These are phyloP conservation scores for Dinocampus coccinellae DNA, from an alignment of 2,888 invertebrate species.

Conservation along the genomic window DNA sequence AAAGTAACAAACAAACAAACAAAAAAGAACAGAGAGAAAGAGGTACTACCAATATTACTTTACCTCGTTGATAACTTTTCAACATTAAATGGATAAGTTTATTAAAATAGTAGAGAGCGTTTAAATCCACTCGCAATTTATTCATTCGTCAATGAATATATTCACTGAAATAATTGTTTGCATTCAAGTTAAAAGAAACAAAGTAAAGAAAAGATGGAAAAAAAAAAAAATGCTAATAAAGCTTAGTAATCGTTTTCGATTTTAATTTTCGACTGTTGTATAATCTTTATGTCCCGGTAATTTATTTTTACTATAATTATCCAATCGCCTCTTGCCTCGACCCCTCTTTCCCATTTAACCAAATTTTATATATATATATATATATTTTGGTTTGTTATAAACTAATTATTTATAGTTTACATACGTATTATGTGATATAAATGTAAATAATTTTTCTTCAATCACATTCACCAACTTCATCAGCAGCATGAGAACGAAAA, in stretches of 20 bases:
- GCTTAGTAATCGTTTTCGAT: neutral
- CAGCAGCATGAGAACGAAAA: conserved; percentile 16
- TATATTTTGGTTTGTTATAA: conserved; percentile 34
- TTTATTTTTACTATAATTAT: neutral
- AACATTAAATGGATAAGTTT: neutral
- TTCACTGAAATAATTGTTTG: neutral
- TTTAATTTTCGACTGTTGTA: neutral
- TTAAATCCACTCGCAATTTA: neutral
- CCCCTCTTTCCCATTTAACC: neutral
- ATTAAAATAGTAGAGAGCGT: neutral
- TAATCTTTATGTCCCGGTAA: neutral
- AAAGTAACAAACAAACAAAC: neutral
- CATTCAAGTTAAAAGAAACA: neutral
- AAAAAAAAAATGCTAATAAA: neutral
- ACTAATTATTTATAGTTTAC: conserved; percentile 51
- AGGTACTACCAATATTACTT: neutral
- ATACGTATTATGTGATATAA: conserved; percentile 49
- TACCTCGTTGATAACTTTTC: neutral
- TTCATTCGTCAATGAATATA: neutral
- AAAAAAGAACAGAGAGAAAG: conserved; percentile 1
- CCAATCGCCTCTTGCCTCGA: neutral
- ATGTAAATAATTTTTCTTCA: conserved; percentile 59
- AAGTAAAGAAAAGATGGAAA: neutral
- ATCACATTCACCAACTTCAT: conserved; percentile 54
- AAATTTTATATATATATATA: conserved; percentile 27